phyloP scores from a whole-genome alignment of 2,113 vertebrate species.

The Pangasianodon hypophthalmus region DNA sequence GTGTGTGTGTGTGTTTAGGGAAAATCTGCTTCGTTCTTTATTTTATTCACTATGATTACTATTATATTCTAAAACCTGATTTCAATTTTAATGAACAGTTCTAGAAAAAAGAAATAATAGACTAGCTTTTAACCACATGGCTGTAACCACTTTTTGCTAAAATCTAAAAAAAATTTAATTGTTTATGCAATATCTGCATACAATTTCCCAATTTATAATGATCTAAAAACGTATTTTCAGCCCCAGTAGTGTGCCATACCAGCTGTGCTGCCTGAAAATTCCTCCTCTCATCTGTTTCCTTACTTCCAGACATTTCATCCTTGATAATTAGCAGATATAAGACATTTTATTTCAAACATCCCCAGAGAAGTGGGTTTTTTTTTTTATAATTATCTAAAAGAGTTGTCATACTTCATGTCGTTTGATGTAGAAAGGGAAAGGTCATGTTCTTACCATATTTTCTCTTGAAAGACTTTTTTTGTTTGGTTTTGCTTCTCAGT shows the following conservation, averaged over 20 bases:
- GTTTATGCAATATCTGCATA: neutral
- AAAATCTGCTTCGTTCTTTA: neutral
- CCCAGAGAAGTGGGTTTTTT: constrained; percentile 7
- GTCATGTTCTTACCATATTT: constrained; percentile 13
- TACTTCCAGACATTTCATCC: constrained; percentile 47
- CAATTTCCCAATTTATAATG: neutral
- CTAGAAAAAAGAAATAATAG: neutral
- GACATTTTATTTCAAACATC: constrained; percentile 40
- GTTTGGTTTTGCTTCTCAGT: neutral
- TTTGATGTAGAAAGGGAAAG: constrained; percentile 7
- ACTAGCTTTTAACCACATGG: neutral
- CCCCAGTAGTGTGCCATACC: neutral
- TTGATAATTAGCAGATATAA: constrained; percentile 50
- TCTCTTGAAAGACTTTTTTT: neutral
- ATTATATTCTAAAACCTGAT: neutral
- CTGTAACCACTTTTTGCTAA: neutral
- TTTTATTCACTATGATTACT: neutral
- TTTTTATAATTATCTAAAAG: constrained; percentile 29
- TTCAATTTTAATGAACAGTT: neutral
- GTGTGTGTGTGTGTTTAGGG: neutral
- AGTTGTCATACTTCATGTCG: constrained; percentile 18
- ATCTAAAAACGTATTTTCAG: constrained; percentile 15
- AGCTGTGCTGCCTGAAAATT: constrained; percentile 37
- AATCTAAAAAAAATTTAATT: neutral
- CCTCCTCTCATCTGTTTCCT: constrained; percentile 52